phyloP scores from a whole-genome alignment of 2,888 invertebrate genomes.

The Oasisia sp. region DNA sequence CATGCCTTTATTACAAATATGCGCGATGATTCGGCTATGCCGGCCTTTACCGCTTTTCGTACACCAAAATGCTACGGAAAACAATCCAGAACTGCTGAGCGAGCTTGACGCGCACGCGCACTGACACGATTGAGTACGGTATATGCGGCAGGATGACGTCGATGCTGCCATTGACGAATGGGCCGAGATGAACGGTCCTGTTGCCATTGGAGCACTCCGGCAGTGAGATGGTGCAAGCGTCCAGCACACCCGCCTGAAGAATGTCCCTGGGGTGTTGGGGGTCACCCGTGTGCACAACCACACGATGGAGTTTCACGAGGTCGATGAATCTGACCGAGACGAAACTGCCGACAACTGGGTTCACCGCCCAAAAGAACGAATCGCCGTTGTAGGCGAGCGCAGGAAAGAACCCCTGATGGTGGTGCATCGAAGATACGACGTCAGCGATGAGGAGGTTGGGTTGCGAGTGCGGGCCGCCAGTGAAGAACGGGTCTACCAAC shows the following conservation, averaged over 20 bases:
- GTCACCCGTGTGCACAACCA: not conserved
- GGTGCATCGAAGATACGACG: slow-evolving; percentile 58
- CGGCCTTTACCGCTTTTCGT: not conserved
- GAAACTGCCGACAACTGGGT: slow-evolving; percentile 7
- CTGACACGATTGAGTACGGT: not conserved
- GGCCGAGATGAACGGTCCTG: not conserved
- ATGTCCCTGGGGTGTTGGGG: not conserved
- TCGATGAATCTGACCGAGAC: not conserved
- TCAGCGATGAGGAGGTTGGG: slow-evolving; percentile 60
- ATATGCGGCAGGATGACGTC: not conserved
- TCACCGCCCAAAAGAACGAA: slow-evolving; percentile 41
- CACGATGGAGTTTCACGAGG: not conserved
- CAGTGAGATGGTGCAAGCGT: not conserved
- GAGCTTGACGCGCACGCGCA: not conserved
- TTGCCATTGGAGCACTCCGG: not conserved
- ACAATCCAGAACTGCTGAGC: not conserved
- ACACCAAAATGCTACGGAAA: not conserved
- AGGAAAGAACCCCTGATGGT: slow-evolving; percentile 54
- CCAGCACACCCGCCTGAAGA: not conserved
- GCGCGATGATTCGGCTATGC: too few relatives aligned
- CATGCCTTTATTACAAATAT: too few relatives aligned
- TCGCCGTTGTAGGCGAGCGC: slow-evolving; percentile 55
- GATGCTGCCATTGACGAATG: not conserved
- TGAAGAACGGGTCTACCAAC: slow-evolving; percentile 59
- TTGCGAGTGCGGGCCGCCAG: slow-evolving; percentile 29